Evolutionary conservation across 2,113 vertebrate species (phyloP), one percentile per base, ranked within the genome.

Genomic region (Oryzias celebensis): DNA sequence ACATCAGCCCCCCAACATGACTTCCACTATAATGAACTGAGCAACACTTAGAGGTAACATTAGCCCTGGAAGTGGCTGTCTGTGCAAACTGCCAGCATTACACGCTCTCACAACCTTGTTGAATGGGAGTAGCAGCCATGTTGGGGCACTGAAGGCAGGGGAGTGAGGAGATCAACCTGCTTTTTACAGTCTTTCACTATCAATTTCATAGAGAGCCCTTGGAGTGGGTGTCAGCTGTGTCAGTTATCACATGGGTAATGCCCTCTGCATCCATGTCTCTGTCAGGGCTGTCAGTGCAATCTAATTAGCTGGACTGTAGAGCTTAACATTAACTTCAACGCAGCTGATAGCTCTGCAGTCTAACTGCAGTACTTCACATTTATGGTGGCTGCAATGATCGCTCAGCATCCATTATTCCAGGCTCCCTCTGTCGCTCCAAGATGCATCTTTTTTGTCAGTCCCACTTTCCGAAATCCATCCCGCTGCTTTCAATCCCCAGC

Each of bases 261-360:
- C 69, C 62, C 52, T 59, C 58, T 31, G 61, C 56, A 26, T 69
- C 78, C 54, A 55, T 16, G 3, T 44, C 61, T 77, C 65, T 72
- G 77, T 67, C 75, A 75, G 43, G 54, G 69, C 82, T 85, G 87
- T 84, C 82, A 76, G 44, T 50, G 62, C 58, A 69, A 86, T 86
- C 36, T 23, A 77, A 78, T 86, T 84, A 86, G 73, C 68, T 76
- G 73, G 79, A 88, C 75, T 77, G 68, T 83, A 72, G 53, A 73
- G 77, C 78, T 83, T 80, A 77, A 52, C 71, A 78, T 77, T 80
- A 75, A 71, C 82, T 79, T 84, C 81, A 75, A 66, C 47, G 61
- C 18, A 69, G 77, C 55, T 59, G 65, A 85, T 61, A 72, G 74
- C 78, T 54, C 74, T 51, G 62, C 55, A 63, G 55, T 73, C 72